A percentile compares a stretch with the other conserved stretches of the same genome.
These are phyloP conservation scores for Apamea anceps DNA, from an alignment of 2,888 invertebrate species.

Conservation along the genomic window DNA sequence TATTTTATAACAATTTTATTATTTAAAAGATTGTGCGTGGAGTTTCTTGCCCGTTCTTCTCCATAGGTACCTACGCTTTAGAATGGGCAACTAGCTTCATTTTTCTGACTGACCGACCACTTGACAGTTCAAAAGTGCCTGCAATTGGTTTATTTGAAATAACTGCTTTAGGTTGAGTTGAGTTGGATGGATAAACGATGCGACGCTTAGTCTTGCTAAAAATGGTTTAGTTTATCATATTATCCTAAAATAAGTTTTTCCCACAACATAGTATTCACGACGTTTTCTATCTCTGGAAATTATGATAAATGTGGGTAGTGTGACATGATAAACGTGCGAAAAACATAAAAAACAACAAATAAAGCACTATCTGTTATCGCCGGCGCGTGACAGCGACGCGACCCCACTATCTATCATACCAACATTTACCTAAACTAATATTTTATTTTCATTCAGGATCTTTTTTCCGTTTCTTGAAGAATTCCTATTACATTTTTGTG, in stretches of 20 bases:
- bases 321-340: slow-evolving; percentile 47
- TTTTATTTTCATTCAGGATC: slow-evolving; percentile 36
- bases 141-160: neutral
- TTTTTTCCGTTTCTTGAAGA: slow-evolving; percentile 5
- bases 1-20: too few species aligned
- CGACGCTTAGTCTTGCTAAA: neutral
- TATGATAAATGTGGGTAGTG: slow-evolving; percentile 40
- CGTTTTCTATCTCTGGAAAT: slow-evolving; percentile 20
- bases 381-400: slow-evolving; percentile 36
- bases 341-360: slow-evolving; percentile 47
- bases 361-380: slow-evolving; percentile 40
- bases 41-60: too few species aligned
- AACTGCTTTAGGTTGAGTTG: neutral
- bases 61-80: too few species aligned
- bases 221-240: neutral
- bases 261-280: slow-evolving; percentile 17
- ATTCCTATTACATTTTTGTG: neutral
- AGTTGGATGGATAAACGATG: neutral
- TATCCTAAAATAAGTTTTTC: neutral
- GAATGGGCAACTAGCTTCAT: too few species aligned
- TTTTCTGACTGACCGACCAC: too few species aligned
- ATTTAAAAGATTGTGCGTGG: too few species aligned
- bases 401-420: slow-evolving; percentile 49
- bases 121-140: too few species aligned
- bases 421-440: slow-evolving; percentile 60